A percentile compares a stretch with the other conserved stretches of the same genome.
Evolutionary conservation across 2,113 vertebrate genomes (phyloP).

Genomic region (Sceloporus undulatus): DNA sequence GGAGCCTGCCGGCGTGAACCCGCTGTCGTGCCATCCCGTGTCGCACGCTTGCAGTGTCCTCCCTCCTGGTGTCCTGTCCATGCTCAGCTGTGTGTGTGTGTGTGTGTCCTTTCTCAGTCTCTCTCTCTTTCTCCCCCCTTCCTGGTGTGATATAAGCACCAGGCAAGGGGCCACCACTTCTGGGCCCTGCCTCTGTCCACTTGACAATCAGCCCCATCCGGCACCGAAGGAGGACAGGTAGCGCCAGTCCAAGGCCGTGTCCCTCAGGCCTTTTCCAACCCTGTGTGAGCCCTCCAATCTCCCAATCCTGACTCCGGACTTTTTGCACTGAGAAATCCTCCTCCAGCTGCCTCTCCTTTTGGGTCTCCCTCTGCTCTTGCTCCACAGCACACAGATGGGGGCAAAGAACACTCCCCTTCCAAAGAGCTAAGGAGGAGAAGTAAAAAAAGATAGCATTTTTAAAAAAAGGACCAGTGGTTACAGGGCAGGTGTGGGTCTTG

Average conservation of each 20-base stretch:
- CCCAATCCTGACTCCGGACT: accelerated
- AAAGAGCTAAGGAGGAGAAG: neutral
- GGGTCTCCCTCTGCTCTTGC: neutral
- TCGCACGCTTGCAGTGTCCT: neutral
- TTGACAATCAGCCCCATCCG: neutral
- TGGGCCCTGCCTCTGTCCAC: neutral
- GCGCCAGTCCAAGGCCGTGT: neutral
- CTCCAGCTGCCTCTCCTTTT: neutral
- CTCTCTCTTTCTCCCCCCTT: neutral
- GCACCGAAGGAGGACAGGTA: too few relatives aligned
- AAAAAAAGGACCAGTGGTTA: too few relatives aligned
- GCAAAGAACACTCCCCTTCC: neutral
- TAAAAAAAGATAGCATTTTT: too few relatives aligned
- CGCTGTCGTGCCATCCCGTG: accelerated
- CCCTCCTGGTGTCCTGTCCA: constrained; percentile 22
- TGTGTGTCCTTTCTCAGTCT: too few relatives aligned
- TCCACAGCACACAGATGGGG: neutral
- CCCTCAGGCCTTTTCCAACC: too few relatives aligned
- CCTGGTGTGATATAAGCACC: neutral
- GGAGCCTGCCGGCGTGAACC: neutral
- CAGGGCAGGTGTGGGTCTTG: too few relatives aligned
- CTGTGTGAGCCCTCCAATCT: neutral
- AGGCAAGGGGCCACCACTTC: neutral
- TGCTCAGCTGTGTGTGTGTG: neutral
- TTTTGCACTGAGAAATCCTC: neutral